Evolutionary conservation across 1,140 invertebrate genomes (phyloP), one percentile per base, ranked within the genome.

Genomic region (Ectropis grisescens): DNA sequence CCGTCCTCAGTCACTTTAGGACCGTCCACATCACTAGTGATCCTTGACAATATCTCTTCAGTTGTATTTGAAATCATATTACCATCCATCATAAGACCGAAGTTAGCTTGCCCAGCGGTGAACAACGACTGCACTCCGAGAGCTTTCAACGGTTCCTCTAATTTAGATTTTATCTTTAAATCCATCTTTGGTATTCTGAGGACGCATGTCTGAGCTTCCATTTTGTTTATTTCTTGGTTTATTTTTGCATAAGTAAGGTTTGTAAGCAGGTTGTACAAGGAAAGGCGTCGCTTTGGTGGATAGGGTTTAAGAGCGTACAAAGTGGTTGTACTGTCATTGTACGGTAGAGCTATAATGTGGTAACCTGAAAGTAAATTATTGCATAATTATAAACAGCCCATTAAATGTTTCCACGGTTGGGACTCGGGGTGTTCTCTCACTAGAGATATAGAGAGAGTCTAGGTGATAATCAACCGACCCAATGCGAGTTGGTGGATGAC

Each of bases 271-370:
- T 74, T 50, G n/a, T 64, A 58, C 9, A 90, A 44, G 1, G 64
- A 83, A 1, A 48, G 29, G 1, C 68, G 29, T 1, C 68, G 55
- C 6, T 82, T 81, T n/a, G 82, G 68, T 2, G 80, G 72, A 6
- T 57, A 74, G 1, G 93, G 92, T 34, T 92, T 82, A 1, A 94
- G 47, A 0, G 91, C 75, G 36, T 92, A 90, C 87, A 95, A 89
- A 1, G 84, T 84, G 0, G 85, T 85, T 33, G 83, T 64, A 13
- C 80, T 80, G 4, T 88, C 89, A 59, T 90, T 89, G 58, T 94
- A 95, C 0, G 92, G 91, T 1, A 95, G 61, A 2, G 86, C 88
- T 29, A 93, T 52, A 37, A 93, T 88, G 45, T 89, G 85, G 30
- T 85, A 83, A 29, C 81, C 84, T 37, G 87, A 49, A 40, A 68